Conservation (phyloP, 2,888 invertebrate genomes). For the Agapostemon virescens region DNA sequence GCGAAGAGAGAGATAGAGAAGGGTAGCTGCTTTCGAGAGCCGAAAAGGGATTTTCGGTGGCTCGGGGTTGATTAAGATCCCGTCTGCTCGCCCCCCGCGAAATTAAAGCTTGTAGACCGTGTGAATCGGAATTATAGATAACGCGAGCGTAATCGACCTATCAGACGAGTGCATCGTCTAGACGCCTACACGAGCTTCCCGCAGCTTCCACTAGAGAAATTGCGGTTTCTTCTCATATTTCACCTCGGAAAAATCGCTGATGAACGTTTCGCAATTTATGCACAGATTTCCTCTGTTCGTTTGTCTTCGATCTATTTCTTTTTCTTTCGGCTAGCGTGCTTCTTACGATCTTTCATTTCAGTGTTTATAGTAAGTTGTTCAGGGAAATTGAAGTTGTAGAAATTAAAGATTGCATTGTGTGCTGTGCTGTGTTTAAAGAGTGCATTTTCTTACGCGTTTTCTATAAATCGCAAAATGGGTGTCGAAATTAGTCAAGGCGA, state of each 20-base stretch:
- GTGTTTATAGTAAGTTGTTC: no score
- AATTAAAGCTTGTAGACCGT: conserved; percentile 48
- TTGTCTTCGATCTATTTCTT: neutral
- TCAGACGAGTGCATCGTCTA: conserved; percentile 16
- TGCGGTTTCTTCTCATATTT: neutral
- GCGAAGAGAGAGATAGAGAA: conserved; percentile 21
- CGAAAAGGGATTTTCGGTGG: conserved; percentile 50
- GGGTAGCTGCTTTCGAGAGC: conserved; percentile 26
- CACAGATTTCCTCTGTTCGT: neutral
- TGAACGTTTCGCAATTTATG: neutral
- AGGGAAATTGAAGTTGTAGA: no score
- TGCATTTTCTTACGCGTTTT: no score
- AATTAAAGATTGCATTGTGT: no score
- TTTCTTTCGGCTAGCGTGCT: no score
- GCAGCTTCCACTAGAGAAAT: neutral
- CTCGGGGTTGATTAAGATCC: conserved; percentile 52
- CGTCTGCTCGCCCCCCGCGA: conserved; percentile 24
- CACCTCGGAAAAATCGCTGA: neutral
- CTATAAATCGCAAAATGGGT: no score
- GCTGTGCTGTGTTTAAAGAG: no score
- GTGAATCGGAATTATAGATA: conserved; percentile 50
- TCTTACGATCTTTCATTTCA: no score
- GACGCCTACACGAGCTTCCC: neutral
- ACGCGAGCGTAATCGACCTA: conserved; percentile 34
- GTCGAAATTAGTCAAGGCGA: no score